Conservation (phyloP, 2,113 vertebrate species). For the Neolamprologus hecqui region DNA sequence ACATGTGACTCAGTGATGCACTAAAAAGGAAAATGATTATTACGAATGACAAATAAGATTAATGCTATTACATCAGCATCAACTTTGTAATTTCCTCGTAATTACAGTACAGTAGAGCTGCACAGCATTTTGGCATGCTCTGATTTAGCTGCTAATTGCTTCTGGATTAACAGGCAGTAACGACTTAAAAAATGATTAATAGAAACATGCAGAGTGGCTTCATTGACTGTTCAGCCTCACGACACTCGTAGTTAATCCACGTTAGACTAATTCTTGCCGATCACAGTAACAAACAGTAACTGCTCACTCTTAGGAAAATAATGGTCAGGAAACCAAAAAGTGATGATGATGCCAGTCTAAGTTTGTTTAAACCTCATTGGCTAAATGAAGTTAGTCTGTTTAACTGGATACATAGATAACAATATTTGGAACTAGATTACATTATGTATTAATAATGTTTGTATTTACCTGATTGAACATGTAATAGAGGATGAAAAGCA, state of each 20-base stretch:
- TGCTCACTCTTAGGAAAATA: neutral
- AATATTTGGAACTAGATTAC: neutral
- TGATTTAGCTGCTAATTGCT: neutral
- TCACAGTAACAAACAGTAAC: neutral
- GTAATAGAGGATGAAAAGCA: conserved; percentile 87
- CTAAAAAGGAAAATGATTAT: neutral
- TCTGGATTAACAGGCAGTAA: neutral
- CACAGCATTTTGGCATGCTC: neutral
- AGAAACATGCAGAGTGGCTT: neutral
- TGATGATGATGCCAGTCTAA: neutral
- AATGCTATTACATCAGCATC: neutral
- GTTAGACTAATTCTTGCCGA: accelerated
- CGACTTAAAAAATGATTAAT: neutral
- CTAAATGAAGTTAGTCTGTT: neutral
- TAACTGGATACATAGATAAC: neutral
- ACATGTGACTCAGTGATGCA: neutral
- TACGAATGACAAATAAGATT: neutral
- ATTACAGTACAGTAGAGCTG: neutral
- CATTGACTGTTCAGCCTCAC: neutral
- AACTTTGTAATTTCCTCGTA: neutral
- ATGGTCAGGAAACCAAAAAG: neutral
- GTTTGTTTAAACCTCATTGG: neutral
- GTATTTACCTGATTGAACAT: conserved; percentile 83
- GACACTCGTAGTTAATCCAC: neutral
- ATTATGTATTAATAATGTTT: neutral